These are phyloP conservation scores for Melanchra persicariae DNA, from an alignment of 2,888 invertebrate species.

Conservation along the genomic window DNA sequence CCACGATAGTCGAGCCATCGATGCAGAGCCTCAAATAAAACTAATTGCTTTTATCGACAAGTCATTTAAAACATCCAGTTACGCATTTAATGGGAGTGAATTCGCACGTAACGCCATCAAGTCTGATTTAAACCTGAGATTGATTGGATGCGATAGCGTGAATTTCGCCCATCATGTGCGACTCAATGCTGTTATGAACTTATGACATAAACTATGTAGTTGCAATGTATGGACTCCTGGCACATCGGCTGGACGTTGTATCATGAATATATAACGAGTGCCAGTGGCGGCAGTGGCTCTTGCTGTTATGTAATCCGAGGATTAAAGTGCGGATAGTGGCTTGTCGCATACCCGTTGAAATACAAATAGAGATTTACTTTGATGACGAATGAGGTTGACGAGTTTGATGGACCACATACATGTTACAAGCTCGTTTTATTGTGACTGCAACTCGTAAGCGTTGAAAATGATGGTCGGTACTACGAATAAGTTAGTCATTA, in stretches of 20 bases:
- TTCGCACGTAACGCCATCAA: slow-evolving; percentile 27
- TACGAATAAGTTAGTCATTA: neutral
- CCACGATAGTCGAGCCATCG: neutral
- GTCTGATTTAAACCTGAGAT: slow-evolving; percentile 24
- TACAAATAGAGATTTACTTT: slow-evolving; percentile 17
- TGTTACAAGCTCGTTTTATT: neutral
- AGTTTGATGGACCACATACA: neutral
- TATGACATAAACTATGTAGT: neutral
- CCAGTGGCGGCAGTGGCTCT: neutral
- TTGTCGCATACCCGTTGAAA: slow-evolving; percentile 18
- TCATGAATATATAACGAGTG: slow-evolving; percentile 32
- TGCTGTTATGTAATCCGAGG: slow-evolving; percentile 19
- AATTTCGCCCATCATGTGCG: slow-evolving; percentile 26
- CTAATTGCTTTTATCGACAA: slow-evolving; percentile 8
- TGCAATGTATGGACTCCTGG: slow-evolving; percentile 17
- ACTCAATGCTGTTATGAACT: slow-evolving; percentile 2
- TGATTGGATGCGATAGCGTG: slow-evolving; percentile 33
- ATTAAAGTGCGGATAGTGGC: slow-evolving; percentile 9
- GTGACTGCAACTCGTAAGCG: neutral
- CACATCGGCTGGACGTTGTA: slow-evolving; percentile 21
- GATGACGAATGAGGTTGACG: slow-evolving; percentile 14
- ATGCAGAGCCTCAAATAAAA: slow-evolving; percentile 1
- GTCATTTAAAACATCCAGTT: slow-evolving; percentile 17
- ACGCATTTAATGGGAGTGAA: slow-evolving; percentile 33
- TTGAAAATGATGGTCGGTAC: neutral